Evolutionary conservation across 2,888 invertebrate species (phyloP), one percentile per base, ranked within the genome.

Genomic region (Cistogaster globosa): DNA sequence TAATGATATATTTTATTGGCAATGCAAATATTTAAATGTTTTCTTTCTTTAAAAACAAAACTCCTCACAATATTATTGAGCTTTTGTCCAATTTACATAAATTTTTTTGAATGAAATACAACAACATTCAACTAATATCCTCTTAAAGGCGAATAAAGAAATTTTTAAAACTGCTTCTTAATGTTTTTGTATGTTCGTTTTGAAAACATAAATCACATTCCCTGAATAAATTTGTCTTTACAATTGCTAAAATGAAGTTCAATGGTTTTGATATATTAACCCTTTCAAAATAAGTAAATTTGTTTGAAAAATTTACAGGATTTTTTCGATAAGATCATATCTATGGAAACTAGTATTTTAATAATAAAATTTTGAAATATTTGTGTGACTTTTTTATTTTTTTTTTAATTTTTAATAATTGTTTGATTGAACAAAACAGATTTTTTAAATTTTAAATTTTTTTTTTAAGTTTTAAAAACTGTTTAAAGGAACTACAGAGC

Each of bases 151-250:
- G 9, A 51, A 62, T 58, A 57, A 76, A 60, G n/a, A 18, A 36
- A 11, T 18, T 48, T 26, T 18, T 18, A 42, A n/a, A 32, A n/a
- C 6, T 32, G 14, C 36, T 68, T 55, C 5, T 53, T 60, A 38
- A 12, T 42, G 42, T 42, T 12, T 42, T 42, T 42, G 42, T 14
- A 58, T 14, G 16, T 20, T 11, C 16, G 12, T 38, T 22, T 9
- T 11, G 12, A 14, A 16, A 48, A 42, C 18, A 63, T 63, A 63
- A 74, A 38, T 53, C 16, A 22, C n/a, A 38, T 32, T 32, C 7
- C 20, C 11, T 12, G 16, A 62, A 72, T 62, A 62, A 51, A 72
- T 51, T 72, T 72, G 51, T 20, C 48, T 72, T 60, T 20, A 48
- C 12, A 51, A 48, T 22, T 22, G 20, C 20, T 22, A 18, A 48